A percentile compares a stretch with the other conserved stretches of the same genome.
phyloP scores from a whole-genome alignment of 2,113 vertebrate species.

The Eublepharis macularius region DNA sequence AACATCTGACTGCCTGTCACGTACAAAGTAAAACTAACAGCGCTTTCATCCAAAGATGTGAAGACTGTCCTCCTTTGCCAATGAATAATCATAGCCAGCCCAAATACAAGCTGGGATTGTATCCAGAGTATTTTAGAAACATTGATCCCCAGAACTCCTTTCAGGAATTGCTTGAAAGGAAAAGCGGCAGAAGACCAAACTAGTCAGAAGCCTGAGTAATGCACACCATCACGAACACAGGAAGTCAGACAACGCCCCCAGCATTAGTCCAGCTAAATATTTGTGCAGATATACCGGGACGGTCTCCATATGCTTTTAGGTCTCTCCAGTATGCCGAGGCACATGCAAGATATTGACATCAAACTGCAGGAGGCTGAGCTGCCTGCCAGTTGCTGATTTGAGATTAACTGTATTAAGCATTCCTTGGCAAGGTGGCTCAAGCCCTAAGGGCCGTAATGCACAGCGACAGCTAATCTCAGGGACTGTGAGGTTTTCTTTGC shows the following conservation, averaged over 20 bases:
- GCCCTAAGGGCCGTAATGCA: not conserved
- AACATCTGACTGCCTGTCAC: no score
- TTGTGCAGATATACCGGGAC: rapidly evolving
- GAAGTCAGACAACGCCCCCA: not conserved
- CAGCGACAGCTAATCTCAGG: not conserved
- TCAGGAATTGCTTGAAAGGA: not conserved
- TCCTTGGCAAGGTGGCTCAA: not conserved
- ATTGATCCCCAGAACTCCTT: rapidly evolving
- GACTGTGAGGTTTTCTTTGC: not conserved
- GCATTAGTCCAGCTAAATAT: not conserved
- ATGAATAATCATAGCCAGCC: not conserved
- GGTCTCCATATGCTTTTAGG: rapidly evolving
- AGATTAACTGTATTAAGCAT: not conserved
- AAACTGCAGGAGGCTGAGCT: not conserved
- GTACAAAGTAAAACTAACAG: no score
- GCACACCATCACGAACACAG: not conserved
- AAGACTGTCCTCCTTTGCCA: not conserved
- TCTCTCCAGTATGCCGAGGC: not conserved
- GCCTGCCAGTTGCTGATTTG: not conserved
- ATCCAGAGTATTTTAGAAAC: not conserved
- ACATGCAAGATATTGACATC: not conserved
- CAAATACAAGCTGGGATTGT: not conserved
- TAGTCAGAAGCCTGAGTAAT: not conserved
- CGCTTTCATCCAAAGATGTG: not conserved
- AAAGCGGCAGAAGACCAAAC: not conserved